These are phyloP conservation scores for Cheirogaleus medius DNA, from an alignment of 2,113 vertebrate species.

Conservation along the genomic window DNA sequence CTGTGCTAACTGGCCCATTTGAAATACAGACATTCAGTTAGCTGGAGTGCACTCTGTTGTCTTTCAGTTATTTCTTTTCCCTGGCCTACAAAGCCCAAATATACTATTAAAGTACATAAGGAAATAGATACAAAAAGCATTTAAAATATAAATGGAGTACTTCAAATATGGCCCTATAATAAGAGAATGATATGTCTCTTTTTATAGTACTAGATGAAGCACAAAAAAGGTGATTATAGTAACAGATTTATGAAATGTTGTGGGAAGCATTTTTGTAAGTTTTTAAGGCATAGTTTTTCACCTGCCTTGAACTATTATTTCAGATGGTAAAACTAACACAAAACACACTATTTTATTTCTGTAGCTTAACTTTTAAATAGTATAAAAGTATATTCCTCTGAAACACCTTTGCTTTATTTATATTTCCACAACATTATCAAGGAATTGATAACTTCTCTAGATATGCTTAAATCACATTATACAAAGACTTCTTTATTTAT, in stretches of 20 bases:
- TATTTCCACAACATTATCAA: conserved; percentile 50
- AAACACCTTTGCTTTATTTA: conserved; percentile 58
- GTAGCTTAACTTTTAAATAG: conserved; percentile 48
- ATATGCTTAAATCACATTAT: conserved; percentile 65
- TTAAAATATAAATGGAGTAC: neutral
- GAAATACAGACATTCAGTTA: neutral
- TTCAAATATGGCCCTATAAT: neutral
- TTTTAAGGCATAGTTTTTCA: neutral
- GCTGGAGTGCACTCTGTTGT: neutral
- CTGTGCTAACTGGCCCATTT: neutral
- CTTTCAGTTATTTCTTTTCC: conserved; percentile 20
- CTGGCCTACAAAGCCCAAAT: neutral
- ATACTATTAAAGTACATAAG: neutral
- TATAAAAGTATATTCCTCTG: neutral
- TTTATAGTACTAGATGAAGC: neutral
- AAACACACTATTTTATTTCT: neutral
- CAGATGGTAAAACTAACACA: accelerated
- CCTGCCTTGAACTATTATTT: neutral
- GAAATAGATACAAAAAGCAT: neutral
- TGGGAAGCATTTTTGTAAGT: neutral
- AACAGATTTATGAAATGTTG: neutral
- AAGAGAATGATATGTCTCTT: neutral
- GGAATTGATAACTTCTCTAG: conserved; percentile 28
- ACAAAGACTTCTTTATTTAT: conserved; percentile 30
- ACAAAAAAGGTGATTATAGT: neutral